Conservation (phyloP, 2,888 invertebrate genomes). For the Ptycholaimellus sp. region DNA sequence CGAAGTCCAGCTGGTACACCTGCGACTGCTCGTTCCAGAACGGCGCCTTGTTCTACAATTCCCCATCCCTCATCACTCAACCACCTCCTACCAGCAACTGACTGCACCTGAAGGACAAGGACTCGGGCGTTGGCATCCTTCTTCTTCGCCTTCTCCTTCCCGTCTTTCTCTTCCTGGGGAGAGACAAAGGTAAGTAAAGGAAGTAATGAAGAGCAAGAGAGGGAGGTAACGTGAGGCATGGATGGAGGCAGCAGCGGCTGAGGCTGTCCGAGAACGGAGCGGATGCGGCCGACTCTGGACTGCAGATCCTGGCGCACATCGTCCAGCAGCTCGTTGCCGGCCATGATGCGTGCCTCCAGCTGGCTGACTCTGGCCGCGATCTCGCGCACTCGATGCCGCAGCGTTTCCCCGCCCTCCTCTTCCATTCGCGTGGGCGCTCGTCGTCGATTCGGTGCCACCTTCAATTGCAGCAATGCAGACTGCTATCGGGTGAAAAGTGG, state of each 20-base stretch:
- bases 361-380: slow-evolving; percentile 12
- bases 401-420: not conserved
- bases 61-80: too few relatives aligned
- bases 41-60: slow-evolving; percentile 77
- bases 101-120: not conserved
- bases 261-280: too few relatives aligned
- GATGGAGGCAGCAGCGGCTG: not conserved
- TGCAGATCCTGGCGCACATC: slow-evolving; percentile 11
- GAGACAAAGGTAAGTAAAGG: too few relatives aligned
- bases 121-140: not conserved
- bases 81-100: not conserved
- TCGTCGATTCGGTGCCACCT: too few relatives aligned
- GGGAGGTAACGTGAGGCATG: too few relatives aligned
- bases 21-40: slow-evolving; percentile 98
- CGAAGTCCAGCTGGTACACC: slow-evolving; percentile 94
- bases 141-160: not conserved
- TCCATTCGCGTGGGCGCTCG: not conserved
- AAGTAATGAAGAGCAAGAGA: too few relatives aligned
- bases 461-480: too few relatives aligned
- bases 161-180: not conserved
- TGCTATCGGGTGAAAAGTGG: slow-evolving; percentile 5
- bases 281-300: slow-evolving; percentile 10
- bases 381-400: slow-evolving; percentile 10
- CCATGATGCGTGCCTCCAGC: slow-evolving; percentile 10
- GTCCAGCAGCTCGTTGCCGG: slow-evolving; percentile 8